These are phyloP conservation scores for Drosophila hamatofila DNA, from an alignment of 2,888 invertebrate species.

Conservation along the genomic window DNA sequence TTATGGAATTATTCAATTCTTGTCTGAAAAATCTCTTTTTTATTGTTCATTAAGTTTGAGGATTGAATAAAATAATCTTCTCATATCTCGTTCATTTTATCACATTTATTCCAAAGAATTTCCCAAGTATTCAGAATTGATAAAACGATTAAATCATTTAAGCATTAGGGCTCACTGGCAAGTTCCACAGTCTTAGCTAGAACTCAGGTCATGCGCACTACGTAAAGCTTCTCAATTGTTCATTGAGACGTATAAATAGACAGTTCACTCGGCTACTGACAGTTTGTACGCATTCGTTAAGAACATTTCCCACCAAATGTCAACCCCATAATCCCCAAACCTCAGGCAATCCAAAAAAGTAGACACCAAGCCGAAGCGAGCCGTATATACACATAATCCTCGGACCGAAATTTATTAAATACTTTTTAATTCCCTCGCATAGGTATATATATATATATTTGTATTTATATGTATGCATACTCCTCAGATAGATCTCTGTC, in stretches of 20 bases:
- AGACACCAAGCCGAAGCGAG: constrained; percentile 28
- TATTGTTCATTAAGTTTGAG: neutral
- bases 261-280: constrained; percentile 54
- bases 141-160: constrained; percentile 15
- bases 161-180: constrained; percentile 1
- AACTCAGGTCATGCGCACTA: constrained; percentile 47
- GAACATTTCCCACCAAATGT: constrained; percentile 77
- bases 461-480: neutral
- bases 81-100: neutral
- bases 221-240: constrained; percentile 45
- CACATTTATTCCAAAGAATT: neutral
- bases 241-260: constrained; percentile 67
- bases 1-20: neutral
- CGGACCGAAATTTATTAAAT: constrained; percentile 68
- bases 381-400: constrained; percentile 66
- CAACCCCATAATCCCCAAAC: constrained; percentile 50
- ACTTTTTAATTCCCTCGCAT: constrained; percentile 69
- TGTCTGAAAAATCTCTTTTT: neutral
- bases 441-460: constrained; percentile 29
- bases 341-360: constrained; percentile 19
- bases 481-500: constrained; percentile 49
- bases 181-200: constrained; percentile 34
- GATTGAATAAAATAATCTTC: neutral
- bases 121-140: neutral
- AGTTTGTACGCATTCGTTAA: constrained; percentile 25